These are phyloP conservation scores for Lampris megalopsis DNA, from an alignment of 2,113 vertebrate genomes.

Conservation along the genomic window DNA sequence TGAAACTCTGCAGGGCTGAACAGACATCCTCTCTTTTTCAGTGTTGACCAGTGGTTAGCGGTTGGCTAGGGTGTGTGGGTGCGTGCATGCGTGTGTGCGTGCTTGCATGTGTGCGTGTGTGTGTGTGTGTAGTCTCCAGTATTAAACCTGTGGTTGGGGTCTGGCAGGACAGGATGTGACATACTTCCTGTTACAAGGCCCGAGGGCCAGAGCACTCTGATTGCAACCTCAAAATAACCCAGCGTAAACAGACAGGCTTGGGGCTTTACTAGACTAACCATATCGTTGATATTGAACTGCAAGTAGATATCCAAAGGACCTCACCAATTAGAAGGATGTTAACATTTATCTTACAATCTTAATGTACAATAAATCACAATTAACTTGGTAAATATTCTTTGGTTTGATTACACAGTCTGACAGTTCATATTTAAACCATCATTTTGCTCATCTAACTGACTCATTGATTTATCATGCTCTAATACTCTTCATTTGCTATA, in stretches of 20 bases:
- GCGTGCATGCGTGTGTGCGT: constrained; percentile 25
- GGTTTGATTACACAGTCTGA: constrained; percentile 8
- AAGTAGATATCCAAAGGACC: not conserved
- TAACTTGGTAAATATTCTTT: constrained; percentile 1
- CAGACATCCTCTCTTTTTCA: constrained; percentile 35
- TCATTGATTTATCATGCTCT: constrained; percentile 50
- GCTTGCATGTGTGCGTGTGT: not conserved
- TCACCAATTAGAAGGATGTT: not conserved
- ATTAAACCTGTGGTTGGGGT: constrained; percentile 63
- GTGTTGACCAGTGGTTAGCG: constrained; percentile 33
- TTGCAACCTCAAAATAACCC: constrained; percentile 70
- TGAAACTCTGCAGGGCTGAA: constrained; percentile 30
- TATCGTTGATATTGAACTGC: constrained; percentile 21
- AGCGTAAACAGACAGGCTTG: constrained; percentile 50
- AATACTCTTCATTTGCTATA: constrained; percentile 53
- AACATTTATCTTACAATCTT: constrained; percentile 29
- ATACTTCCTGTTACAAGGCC: constrained; percentile 66
- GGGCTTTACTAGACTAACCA: constrained; percentile 39
- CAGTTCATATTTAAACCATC: constrained; percentile 36
- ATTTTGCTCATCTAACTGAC: constrained; percentile 32
- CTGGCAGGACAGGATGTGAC: constrained; percentile 71
- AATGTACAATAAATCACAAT: constrained; percentile 7
- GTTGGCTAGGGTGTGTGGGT: constrained; percentile 29
- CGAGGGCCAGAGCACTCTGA: constrained; percentile 55
- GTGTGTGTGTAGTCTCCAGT: constrained; percentile 26